Percentiles rank a stretch among this genome's conserved stretches.
These are phyloP conservation scores for Cacatua alba DNA, from an alignment of 2,113 vertebrate genomes.

Conservation along the genomic window DNA sequence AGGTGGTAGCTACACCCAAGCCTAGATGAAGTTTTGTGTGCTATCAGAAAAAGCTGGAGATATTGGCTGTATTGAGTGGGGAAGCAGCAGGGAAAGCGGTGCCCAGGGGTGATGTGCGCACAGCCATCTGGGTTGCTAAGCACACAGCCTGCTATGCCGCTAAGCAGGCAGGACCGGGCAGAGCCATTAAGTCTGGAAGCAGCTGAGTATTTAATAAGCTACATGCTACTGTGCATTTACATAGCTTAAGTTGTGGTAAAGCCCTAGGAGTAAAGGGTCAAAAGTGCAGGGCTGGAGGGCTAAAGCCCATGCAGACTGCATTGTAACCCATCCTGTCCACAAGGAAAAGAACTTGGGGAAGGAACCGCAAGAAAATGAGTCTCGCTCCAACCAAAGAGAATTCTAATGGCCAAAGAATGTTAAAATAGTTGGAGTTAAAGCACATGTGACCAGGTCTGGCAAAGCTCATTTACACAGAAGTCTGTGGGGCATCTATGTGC, in stretches of 20 bases:
- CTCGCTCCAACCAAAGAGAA: background rate
- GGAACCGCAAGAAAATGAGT: background rate
- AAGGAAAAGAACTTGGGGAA: background rate
- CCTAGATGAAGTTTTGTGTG: background rate
- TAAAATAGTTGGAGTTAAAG: background rate
- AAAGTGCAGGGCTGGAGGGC: slow-evolving; percentile 30
- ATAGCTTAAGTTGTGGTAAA: slow-evolving; percentile 22
- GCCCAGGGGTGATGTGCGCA: background rate
- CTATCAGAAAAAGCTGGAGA: background rate
- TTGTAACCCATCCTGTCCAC: background rate
- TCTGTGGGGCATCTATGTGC: background rate
- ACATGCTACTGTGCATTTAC: slow-evolving; percentile 25
- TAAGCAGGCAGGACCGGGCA: background rate
- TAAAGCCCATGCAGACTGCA: background rate
- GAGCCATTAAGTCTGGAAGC: slow-evolving; percentile 16
- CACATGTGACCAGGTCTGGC: background rate
- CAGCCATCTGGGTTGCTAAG: slow-evolving; percentile 26
- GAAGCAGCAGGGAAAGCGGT: background rate
- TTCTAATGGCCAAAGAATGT: background rate
- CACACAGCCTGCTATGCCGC: background rate
- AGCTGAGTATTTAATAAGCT: slow-evolving; percentile 38
- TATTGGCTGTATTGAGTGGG: rapidly evolving
- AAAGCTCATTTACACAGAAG: background rate
- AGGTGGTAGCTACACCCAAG: background rate
- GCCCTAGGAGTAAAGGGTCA: slow-evolving; percentile 30